Conservation (phyloP, 2,888 invertebrate species). For the Megaustenia siamemsis region DNA sequence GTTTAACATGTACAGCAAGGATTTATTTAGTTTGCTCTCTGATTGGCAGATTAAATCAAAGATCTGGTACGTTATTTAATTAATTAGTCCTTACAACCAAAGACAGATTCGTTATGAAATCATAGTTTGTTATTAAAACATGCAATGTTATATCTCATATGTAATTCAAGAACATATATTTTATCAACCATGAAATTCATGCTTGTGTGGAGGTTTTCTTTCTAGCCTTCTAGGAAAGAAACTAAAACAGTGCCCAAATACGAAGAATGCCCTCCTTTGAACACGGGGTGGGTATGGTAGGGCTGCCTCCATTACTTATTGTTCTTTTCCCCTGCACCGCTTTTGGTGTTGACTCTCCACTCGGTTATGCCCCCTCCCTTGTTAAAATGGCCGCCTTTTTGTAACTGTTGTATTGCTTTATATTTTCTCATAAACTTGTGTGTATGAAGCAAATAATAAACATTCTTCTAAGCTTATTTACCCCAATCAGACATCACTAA, state of each 20-base stretch:
- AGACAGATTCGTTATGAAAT: constrained; percentile 45
- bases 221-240: constrained; percentile 49
- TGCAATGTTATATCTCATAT: constrained; percentile 19
- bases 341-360: constrained; percentile 55
- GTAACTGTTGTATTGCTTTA: constrained; percentile 55
- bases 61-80: background rate
- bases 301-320: constrained; percentile 51
- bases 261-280: constrained; percentile 45
- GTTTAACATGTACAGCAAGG: too few species aligned
- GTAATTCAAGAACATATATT: background rate
- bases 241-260: constrained; percentile 42
- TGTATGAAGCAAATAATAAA: constrained; percentile 34
- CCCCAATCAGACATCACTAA: constrained; percentile 38
- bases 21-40: too few species aligned
- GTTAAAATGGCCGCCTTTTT: constrained; percentile 47
- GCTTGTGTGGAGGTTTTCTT: constrained; percentile 34
- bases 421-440: constrained; percentile 43
- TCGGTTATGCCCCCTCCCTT: constrained; percentile 45
- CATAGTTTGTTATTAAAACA: background rate
- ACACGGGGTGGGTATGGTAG: constrained; percentile 56
- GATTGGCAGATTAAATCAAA: background rate
- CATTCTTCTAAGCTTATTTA: constrained; percentile 42
- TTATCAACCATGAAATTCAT: background rate
- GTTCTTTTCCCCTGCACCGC: constrained; percentile 53
- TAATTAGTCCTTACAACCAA: constrained; percentile 46